Evolutionary conservation across 2,888 invertebrate genomes (phyloP).

Genomic region (Clostera curtula): DNA sequence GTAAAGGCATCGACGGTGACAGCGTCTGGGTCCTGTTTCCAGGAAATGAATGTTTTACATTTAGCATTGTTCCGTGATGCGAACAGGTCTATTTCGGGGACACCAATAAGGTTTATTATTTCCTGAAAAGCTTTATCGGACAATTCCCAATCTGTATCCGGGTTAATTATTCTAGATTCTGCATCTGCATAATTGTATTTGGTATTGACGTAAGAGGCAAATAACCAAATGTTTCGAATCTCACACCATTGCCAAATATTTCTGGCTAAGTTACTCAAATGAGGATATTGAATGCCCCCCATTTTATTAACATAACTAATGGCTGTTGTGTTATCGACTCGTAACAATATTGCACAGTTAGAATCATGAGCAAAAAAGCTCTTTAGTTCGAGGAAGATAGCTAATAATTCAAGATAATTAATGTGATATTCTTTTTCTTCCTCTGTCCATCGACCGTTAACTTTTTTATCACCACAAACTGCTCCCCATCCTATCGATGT

Average conservation of each 20-base stretch:
- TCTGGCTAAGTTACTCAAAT: constrained; percentile 8
- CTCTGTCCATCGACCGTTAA: constrained; percentile 5
- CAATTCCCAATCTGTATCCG: constrained; percentile 4
- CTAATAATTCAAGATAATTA: constrained; percentile 6
- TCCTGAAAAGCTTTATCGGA: background rate
- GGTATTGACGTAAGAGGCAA: constrained; percentile 5
- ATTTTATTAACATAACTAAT: constrained; percentile 10
- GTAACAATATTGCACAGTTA: constrained; percentile 4
- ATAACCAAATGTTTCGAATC: constrained; percentile 7
- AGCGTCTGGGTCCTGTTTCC: constrained; percentile 5
- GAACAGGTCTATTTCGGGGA: constrained; percentile 2
- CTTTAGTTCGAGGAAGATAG: constrained; percentile 5
- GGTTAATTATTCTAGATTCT: constrained; percentile 2
- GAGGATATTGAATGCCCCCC: constrained; percentile 9
- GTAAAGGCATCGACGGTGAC: constrained; percentile 5
- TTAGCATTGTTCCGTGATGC: constrained; percentile 7
- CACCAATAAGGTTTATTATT: background rate
- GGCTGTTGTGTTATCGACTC: constrained; percentile 12
- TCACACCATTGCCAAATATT: constrained; percentile 13
- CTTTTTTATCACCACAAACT: background rate
- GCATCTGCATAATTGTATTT: constrained; percentile 1
- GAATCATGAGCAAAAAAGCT: background rate
- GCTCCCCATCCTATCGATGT: constrained; percentile 8
- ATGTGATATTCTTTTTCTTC: constrained; percentile 2
- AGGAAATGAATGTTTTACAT: constrained; percentile 2